Evolutionary conservation across 1,140 invertebrate species (phyloP).

Genomic region (Nebria ingens): DNA sequence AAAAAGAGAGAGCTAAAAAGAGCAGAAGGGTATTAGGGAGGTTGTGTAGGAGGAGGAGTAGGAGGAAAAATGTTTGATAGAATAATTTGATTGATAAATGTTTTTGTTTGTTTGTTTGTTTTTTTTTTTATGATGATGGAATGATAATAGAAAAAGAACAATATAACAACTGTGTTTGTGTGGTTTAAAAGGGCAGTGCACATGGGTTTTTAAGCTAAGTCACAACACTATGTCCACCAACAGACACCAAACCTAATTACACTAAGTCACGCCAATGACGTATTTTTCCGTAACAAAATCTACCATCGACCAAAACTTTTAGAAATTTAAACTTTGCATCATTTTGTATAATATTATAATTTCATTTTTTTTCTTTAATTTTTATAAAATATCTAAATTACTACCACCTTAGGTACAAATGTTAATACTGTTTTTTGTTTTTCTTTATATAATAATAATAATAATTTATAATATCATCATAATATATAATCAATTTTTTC

Average conservation of each 20-base stretch:
- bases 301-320: constrained; percentile 26
- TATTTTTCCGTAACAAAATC: constrained; percentile 29
- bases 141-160: constrained; percentile 23
- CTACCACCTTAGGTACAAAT: constrained; percentile 35
- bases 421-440: constrained; percentile 33
- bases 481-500: constrained; percentile 8
- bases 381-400: constrained; percentile 35
- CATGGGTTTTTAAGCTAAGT: constrained; percentile 12
- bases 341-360: constrained; percentile 21
- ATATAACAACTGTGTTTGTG: constrained; percentile 20
- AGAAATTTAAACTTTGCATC: constrained; percentile 32
- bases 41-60: too few species aligned
- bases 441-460: too few species aligned
- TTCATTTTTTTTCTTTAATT: constrained; percentile 14
- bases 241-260: constrained; percentile 7
- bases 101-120: too few species aligned
- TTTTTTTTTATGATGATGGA: too few species aligned
- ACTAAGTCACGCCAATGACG: constrained; percentile 7
- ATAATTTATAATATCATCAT: constrained; percentile 3
- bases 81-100: too few species aligned
- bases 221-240: constrained; percentile 4
- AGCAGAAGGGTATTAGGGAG: too few species aligned
- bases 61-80: too few species aligned
- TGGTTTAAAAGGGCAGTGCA: constrained; percentile 11
- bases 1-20: too few species aligned